These are phyloP conservation scores for Oncorhynchus gorbuscha DNA, from an alignment of 2,113 vertebrate genomes.

Conservation along the genomic window DNA sequence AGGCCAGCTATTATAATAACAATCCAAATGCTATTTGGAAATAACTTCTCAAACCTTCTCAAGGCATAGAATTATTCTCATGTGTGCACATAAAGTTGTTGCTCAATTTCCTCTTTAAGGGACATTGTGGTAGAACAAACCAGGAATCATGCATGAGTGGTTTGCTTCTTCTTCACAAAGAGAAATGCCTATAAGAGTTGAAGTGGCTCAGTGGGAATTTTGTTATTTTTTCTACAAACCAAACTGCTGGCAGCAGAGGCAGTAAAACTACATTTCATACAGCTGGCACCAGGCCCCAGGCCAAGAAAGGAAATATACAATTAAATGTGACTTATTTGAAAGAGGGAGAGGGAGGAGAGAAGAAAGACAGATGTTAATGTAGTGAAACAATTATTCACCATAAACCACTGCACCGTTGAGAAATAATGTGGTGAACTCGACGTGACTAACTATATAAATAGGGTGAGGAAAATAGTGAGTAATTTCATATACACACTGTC, in stretches of 20 bases:
- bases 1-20: slow-evolving; percentile 44
- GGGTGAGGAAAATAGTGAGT: neutral
- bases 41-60: slow-evolving; percentile 43
- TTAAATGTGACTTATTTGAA: slow-evolving; percentile 88
- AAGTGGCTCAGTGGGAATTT: slow-evolving; percentile 74
- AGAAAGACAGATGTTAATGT: slow-evolving; percentile 81
- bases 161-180: slow-evolving; percentile 71
- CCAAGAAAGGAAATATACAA: slow-evolving; percentile 95
- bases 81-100: slow-evolving; percentile 66
- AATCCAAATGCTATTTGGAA: slow-evolving; percentile 64
- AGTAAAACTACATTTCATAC: slow-evolving; percentile 84
- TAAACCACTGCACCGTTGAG: slow-evolving; percentile 9
- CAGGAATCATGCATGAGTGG: slow-evolving; percentile 83
- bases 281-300: slow-evolving; percentile 85
- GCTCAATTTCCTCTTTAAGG: slow-evolving; percentile 69
- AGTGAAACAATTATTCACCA: slow-evolving; percentile 44
- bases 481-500: neutral
- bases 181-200: slow-evolving; percentile 73
- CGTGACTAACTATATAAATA: slow-evolving; percentile 13
- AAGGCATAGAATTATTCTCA: slow-evolving; percentile 75
- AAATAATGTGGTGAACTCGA: slow-evolving; percentile 24
- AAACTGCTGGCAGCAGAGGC: slow-evolving; percentile 84
- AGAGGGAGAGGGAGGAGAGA: slow-evolving; percentile 58
- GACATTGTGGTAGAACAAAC: slow-evolving; percentile 77
- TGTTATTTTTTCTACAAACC: slow-evolving; percentile 79